Base-by-base conservation (phyloP, 2,797 vertebrate species). In the Miichthys miiuy region DNA sequence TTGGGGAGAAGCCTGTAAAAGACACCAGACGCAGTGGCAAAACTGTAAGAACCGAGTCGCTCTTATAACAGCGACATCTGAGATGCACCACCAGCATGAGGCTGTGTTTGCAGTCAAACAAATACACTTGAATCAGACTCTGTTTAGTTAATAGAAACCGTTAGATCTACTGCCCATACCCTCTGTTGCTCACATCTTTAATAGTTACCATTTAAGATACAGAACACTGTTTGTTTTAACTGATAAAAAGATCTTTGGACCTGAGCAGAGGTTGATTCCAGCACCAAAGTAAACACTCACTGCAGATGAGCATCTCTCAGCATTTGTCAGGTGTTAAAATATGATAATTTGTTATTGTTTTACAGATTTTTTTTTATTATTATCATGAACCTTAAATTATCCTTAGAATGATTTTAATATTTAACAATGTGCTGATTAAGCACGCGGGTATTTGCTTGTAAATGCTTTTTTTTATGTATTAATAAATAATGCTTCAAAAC, bases 21-120 rank as follows among this genome's bases (percentile, higher is more conserved):
- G 95, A 96, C 69, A 58, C 85, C 58, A 60, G 86, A 48, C 87
- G 54, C 81, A 81, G 90, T 48, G 88, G 91, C 17, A 95, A 92
- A 91, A 93, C 93, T 1, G 58, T 94, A 47, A 93, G 95, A 65
- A 95, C 95, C 1, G 97, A 98, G 93, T 97, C 96, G 0, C 95
- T 94, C 75, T 93, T 96, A 74, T 97, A 86, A 95, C 17, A 18
- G 55, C 13, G 62, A 62, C 17, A 38, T 52, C 4, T 11, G 50
- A 55, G 47, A 52, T 11, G 1, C 72, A 71, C 51, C 75, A 91
- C 83, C 91, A 92, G 91, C 89, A 80, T 14, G 23, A 79, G 46
- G 50, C 25, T 44, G 68, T 47, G 65, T 76, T 58, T 80, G 61
- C 60, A 64, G 30, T 68, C 34, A 23, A 13, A 48, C 44, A 68